Base-by-base conservation (phyloP, 1,140 invertebrate genomes). In the Leptinotarsa defecta region DNA sequence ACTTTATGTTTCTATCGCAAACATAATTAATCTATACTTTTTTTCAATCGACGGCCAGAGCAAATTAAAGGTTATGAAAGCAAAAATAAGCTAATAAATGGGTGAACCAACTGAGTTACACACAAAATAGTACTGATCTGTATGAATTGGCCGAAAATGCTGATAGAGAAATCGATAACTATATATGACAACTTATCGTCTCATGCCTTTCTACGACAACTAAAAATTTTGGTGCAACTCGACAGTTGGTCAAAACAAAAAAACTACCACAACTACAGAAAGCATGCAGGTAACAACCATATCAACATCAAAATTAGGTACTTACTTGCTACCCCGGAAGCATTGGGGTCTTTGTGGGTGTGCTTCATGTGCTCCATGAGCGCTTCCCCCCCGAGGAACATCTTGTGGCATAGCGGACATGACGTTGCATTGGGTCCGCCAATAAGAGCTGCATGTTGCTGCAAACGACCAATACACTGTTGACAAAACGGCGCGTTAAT, bases 331-430 rank as follows among this genome's bases (percentile, higher is more conserved):
- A 95, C 94, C 83, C 92, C 93, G 76, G 93, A 92, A 73, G 94
- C 92, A 86, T 94, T 94, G 48, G 94, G 95, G 84, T 97, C 95
- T 89, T 96, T 97, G 87, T 97, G 95, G 48, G 94, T 94, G 86
- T 94, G 93, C 87, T 96, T 96, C 95, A 97, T 97, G 86, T 97
- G 95, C 86, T 97, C 95, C 89, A 97, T 95, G 67, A 97, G 90
- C 64, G 94, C 94, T 87, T 97, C 95, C 72, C 85, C 85, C 78
- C 95, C 95, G 82, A 96, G 91, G 88, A 96, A 96, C 82, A 96
- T 91, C 88, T 97, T 97, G 89, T 96, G 95, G 88, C 95, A 97
- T 80, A 96, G 91, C 49, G 95, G 94, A 87, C 95, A 97, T 79
- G 92, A 94, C 74, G 94, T 95, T 80, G 93, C 94, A 84, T 95